A percentile compares a stretch with the other conserved stretches of the same genome.
These are phyloP conservation scores for Cyprinella venusta DNA, from an alignment of 2,797 vertebrate genomes.

Conservation along the genomic window DNA sequence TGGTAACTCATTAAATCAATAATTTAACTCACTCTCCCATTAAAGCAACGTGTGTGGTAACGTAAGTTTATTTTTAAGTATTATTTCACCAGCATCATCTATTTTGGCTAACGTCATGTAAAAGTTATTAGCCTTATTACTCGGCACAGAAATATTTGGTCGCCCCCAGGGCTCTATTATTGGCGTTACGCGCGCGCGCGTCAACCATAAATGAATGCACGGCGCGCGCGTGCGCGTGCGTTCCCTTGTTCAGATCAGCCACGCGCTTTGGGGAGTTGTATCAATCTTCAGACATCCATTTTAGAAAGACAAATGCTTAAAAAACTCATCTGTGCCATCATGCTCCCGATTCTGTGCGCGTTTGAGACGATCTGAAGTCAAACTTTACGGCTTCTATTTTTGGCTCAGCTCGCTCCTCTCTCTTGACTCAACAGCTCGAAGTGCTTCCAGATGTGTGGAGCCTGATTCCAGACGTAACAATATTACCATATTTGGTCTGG, in stretches of 20 bases:
- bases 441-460: conserved; percentile 95
- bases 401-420: conserved; percentile 78
- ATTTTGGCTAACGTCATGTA: conserved; percentile 12
- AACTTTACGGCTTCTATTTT: conserved; percentile 87
- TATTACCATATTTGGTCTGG: conserved; percentile 99
- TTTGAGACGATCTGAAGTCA: conserved; percentile 63
- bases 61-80: background rate
- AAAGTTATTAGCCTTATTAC: conserved; percentile 14
- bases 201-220: conserved; percentile 3
- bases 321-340: background rate
- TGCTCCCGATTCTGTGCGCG: background rate
- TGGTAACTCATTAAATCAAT: no score
- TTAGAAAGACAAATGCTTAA: background rate
- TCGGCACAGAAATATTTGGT: background rate
- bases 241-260: background rate
- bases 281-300: background rate
- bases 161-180: conserved; percentile 3
- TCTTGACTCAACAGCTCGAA: conserved; percentile 76
- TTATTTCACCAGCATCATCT: background rate
- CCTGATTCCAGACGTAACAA: conserved; percentile 96
- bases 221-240: background rate
- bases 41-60: background rate
- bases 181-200: background rate
- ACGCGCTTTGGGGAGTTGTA: background rate
- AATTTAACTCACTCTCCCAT: background rate